Evolutionary conservation across 2,888 invertebrate genomes (phyloP), one percentile per base, ranked within the genome.

Genomic region (Drosophila paramelanica): DNA sequence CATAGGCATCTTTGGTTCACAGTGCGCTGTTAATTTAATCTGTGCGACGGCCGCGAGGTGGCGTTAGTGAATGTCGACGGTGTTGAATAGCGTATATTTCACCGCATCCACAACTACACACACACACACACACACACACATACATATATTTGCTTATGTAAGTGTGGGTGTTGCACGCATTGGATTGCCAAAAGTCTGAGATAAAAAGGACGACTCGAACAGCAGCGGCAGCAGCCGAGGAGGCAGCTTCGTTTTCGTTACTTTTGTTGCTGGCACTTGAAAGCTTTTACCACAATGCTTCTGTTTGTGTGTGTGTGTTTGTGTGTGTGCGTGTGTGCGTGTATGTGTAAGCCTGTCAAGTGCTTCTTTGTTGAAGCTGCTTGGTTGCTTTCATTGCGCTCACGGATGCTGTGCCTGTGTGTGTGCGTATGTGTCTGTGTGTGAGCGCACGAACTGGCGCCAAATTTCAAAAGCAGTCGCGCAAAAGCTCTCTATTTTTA

Each of bases 21-120:
- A 73, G 71, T 14, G 71, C 66, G 71, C 87, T 87, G 73, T 90
- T 91, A 90, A 90, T 89, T 90, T 90, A 90, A 91, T 92, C 86
- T 88, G 62, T 58, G 61, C 82, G 71, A 81, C 81, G 80, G 79
- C 89, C 92, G 89, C 89, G 80, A 92, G 92, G 80, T 92, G 92
- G 91, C 89, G 90, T 82, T 91, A 74, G 67, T 89, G 70, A 66
- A 70, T 73, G 67, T 74, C 68, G 49, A 50, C 71, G 72, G 70
- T 79, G 85, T 76, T 81, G 77, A 83, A 71, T 76, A 76, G 60
- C 77, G 23, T 62, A 70, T 72, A 77, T 73, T 82, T 85, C 75
- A 79, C 79, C 80, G 79, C 79, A 72, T 73, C 42, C 41, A 70
- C 73, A 45, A 39, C 20, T 60, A 62, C 62, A 53, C 41, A 17